A percentile compares a stretch with the other conserved stretches of the same genome.
These are phyloP conservation scores for Gisinianus flammeolus DNA, from an alignment of 2,888 invertebrate species.

Conservation along the genomic window DNA sequence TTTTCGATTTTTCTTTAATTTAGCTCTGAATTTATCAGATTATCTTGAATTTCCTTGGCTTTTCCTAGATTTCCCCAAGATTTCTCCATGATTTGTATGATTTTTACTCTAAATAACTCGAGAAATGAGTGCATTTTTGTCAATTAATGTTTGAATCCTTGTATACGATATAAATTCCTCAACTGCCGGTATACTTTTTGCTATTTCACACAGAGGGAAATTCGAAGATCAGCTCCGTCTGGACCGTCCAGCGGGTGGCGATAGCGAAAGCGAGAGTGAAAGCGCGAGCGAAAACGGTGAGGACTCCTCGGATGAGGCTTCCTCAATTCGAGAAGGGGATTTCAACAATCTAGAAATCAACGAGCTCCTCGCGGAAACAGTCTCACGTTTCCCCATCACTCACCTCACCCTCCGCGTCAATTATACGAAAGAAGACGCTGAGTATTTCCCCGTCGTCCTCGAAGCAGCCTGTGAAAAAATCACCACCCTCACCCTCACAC, in stretches of 20 bases:
- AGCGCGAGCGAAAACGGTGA: not conserved
- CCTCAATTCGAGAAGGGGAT: slow-evolving; percentile 7
- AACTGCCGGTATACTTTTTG: too few relatives aligned
- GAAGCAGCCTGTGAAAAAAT: not conserved
- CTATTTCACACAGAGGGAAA: slow-evolving; percentile 1
- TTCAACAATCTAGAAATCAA: slow-evolving; percentile 8
- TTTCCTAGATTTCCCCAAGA: too few relatives aligned
- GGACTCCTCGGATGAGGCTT: not conserved
- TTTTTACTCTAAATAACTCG: too few relatives aligned
- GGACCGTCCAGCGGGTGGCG: not conserved
- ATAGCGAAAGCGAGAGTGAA: not conserved
- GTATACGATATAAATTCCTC: too few relatives aligned
- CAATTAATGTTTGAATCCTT: too few relatives aligned
- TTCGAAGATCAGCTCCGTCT: slow-evolving; percentile 21
- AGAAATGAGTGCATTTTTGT: too few relatives aligned
- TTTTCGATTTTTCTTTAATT: too few relatives aligned
- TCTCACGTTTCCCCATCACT: not conserved
- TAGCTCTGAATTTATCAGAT: too few relatives aligned
- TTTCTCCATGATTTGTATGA: too few relatives aligned
- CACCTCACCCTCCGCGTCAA: slow-evolving; percentile 17
- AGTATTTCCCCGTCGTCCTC: slow-evolving; percentile 9
- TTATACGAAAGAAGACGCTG: slow-evolving; percentile 3
- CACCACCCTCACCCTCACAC: not conserved
- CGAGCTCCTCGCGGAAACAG: not conserved
- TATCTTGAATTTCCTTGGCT: too few relatives aligned